Evolutionary conservation across 2,888 invertebrate genomes (phyloP), one percentile per base, ranked within the genome.

Genomic region (Drosophila pegasa): DNA sequence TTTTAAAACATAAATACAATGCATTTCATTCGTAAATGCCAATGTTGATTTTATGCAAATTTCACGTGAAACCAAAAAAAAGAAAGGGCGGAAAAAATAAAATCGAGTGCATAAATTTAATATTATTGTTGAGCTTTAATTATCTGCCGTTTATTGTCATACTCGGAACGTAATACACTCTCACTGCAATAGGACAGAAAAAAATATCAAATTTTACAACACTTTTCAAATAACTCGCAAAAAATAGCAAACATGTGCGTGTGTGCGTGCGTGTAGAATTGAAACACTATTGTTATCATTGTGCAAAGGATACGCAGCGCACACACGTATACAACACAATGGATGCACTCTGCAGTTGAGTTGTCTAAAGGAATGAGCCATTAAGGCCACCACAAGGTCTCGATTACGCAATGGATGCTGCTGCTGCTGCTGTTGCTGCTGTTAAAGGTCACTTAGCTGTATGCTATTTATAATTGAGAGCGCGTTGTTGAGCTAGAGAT

Each of bases 31-130:
- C 78, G 82, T 81, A 85, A 83, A 79, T 56, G 67, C 62, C 83
- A 86, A 83, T 83, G 82, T 88, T 83, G 83, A 86, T 88, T 83
- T 83, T 88, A 83, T 83, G 82, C 83, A 83, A 88, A 88, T 88
- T 76, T 47, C 47, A 47, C 52, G 27, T 69, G 50, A 60, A 22
- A 6, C 45, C 43, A 38, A 38, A 18, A 56, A 25, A 48, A 66
- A 61, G 14, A 48, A 66, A 61, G 14, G n/a, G 10, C 5, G 5
- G 1, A 45, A 48, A 25, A 60, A 33, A 31, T 38, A 48, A 68
- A n/a, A 40, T 58, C 48, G 51, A 79, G 68, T 84, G 72, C 48
- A 82, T 82, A 87, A 87, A 87, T 85, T 82, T 65, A 75, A 73
- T 78, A 73, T 85, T 72, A 81, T 87, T 78, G 80, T 68, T 50